phyloP scores from a whole-genome alignment of 1,140 invertebrate genomes.

The Dufourea novaeangliae region DNA sequence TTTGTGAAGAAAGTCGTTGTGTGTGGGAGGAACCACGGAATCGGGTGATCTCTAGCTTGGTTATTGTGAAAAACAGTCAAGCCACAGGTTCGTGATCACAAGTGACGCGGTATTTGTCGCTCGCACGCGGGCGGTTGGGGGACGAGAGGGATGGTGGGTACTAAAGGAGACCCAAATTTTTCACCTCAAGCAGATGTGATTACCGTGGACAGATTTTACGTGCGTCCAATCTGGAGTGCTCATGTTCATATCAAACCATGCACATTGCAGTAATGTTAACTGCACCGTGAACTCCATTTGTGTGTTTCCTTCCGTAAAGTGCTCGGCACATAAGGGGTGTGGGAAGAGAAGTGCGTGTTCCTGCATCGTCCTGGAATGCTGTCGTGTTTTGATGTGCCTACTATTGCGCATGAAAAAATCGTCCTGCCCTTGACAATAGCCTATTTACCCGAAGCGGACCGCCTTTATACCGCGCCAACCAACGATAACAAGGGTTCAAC shows the following conservation, averaged over 20 bases:
- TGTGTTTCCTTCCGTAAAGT: conserved; percentile 36
- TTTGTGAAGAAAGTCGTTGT: conserved; percentile 32
- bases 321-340: conserved; percentile 23
- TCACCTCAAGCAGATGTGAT: conserved; percentile 62
- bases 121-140: conserved; percentile 41
- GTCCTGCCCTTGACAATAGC: conserved; percentile 77
- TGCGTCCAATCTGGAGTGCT: background rate
- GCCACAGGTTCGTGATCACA: conserved; percentile 30
- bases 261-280: conserved; percentile 29
- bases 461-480: conserved; percentile 33
- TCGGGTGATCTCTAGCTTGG: conserved; percentile 5
- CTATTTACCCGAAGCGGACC: conserved; percentile 61
- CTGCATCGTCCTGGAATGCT: conserved; percentile 63
- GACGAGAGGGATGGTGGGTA: conserved; percentile 46
- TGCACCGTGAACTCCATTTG: conserved; percentile 18
- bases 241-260: background rate
- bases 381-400: conserved; percentile 63
- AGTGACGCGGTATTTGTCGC: conserved; percentile 59
- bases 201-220: conserved; percentile 43
- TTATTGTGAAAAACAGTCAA: conserved; percentile 10
- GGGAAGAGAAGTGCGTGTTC: conserved; percentile 40
- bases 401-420: conserved; percentile 80
- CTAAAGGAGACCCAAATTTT: conserved; percentile 43
- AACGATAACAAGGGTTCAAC: conserved; percentile 64
- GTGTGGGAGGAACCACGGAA: background rate